Base-by-base conservation (phyloP, 2,113 vertebrate genomes). In the Platichthys stellatus region DNA sequence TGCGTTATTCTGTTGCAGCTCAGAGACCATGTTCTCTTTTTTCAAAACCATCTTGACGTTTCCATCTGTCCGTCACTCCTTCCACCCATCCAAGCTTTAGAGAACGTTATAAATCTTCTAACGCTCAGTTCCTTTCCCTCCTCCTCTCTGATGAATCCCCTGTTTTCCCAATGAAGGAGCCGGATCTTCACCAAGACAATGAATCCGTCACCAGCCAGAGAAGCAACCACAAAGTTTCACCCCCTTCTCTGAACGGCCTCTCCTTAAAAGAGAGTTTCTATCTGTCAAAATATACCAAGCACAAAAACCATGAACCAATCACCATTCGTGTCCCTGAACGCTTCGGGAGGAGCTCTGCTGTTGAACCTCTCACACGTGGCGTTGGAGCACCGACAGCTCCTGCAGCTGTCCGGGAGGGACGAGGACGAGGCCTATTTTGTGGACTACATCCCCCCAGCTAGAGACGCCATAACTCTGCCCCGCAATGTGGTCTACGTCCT, bases 401-500 rank as follows among this genome's bases (percentile, higher is more conserved):
- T 95, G 75, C 94, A 95, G 72, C 43, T 83, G 0, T 47, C 89
- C 47, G 80, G 62, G 68, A 74, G 1, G 70, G 84, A 4, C 71
- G 90, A 63, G 78, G 87, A 90, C 1, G 83, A 91, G 3, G 81
- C 93, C 9, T 97, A 94, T 0, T 93, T 92, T 4, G 59, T 91
- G 68, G 90, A 94, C 85, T 94, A 93, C 78, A 76, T 82, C 35
- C 92, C 92, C 4, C 90, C 90, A 2, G 85, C 93, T 0, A 90
- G 91, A 57, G 91, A 93, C 14, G 75, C 89, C 13, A 63, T 94
- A 78, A 80, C 76, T 28, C 83, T 93, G 15, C 53, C 8, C 0
- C 88, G 88, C 62, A 88, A 73, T 28, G 86, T 95, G 26, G 81
- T 95, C 78, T 95, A 95, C 15, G 70, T 31, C 21, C 56, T 96